A percentile compares a stretch with the other conserved stretches of the same genome.
Conservation (phyloP, 2,113 vertebrate genomes). For the Echinops telfairi region DNA sequence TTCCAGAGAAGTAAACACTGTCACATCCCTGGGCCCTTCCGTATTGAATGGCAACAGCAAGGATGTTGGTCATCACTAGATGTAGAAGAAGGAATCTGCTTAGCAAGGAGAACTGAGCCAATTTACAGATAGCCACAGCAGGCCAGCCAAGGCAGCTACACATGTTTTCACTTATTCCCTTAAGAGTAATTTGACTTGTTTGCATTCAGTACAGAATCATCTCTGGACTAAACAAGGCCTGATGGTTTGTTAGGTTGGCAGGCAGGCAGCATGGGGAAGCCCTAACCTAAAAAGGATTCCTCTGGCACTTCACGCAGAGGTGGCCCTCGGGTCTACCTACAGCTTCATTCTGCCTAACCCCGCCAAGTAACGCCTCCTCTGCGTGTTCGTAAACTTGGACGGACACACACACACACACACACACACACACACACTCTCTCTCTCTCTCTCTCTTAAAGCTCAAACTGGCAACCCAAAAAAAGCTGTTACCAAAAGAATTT, state of each 20-base stretch:
- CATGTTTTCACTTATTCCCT: conserved; percentile 63
- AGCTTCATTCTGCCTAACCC: not conserved
- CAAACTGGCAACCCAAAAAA: conserved; percentile 54
- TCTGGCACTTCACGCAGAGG: conserved; percentile 57
- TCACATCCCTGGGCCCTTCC: not conserved
- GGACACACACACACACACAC: not conserved
- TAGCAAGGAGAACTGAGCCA: conserved; percentile 16
- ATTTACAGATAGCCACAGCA: not conserved
- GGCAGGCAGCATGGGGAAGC: conserved; percentile 24
- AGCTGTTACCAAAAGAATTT: conserved; percentile 14
- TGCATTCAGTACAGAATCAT: conserved; percentile 53
- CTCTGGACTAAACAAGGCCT: conserved; percentile 59
- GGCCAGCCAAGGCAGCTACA: conserved; percentile 3
- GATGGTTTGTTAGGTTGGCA: conserved; percentile 15
- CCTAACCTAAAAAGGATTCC: not conserved
- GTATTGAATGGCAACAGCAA: not conserved
- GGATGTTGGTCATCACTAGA: not conserved
- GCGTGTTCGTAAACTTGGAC: not conserved
- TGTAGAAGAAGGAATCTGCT: conserved; percentile 44
- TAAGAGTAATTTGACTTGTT: conserved; percentile 63
- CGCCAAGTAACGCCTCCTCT: not conserved
- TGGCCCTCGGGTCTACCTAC: not conserved
- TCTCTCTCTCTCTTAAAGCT: not conserved
- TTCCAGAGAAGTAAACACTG: conserved; percentile 16
- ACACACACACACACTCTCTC: not conserved